Evolutionary conservation across 2,888 invertebrate species (phyloP).

Genomic region (Villa cingulata): DNA sequence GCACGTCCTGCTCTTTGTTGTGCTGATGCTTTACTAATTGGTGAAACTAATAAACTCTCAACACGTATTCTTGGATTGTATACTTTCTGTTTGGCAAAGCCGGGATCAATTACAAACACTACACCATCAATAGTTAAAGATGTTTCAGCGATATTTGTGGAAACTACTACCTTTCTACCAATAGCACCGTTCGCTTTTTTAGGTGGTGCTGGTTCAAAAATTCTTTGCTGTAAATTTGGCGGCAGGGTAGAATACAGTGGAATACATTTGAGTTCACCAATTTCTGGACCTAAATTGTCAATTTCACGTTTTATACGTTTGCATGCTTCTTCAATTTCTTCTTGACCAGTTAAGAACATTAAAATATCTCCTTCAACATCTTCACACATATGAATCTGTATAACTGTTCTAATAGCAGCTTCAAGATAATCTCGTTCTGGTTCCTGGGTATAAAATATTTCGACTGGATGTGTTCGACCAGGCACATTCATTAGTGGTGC

Average conservation of each 20-base stretch:
- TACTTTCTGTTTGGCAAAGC: constrained; percentile 97
- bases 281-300: constrained; percentile 90
- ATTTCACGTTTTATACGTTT: constrained; percentile 92
- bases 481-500: constrained; percentile 98
- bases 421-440: constrained; percentile 96
- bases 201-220: constrained; percentile 94
- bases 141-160: constrained; percentile 98
- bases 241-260: constrained; percentile 97
- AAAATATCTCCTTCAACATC: constrained; percentile 84
- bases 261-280: constrained; percentile 95
- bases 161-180: constrained; percentile 87
- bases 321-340: constrained; percentile 98
- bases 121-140: constrained; percentile 98
- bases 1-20: constrained; percentile 97
- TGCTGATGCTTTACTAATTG: constrained; percentile 97
- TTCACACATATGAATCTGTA: constrained; percentile 90
- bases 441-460: constrained; percentile 98
- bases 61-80: constrained; percentile 61
- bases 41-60: constrained; percentile 93
- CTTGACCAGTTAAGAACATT: constrained; percentile 78
- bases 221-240: constrained; percentile 90
- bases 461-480: constrained; percentile 88
- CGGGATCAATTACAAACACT: constrained; percentile 98
- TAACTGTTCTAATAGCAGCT: constrained; percentile 94
- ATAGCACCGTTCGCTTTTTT: constrained; percentile 78